These are phyloP conservation scores for Macrotis lagotis DNA, from an alignment of 2,113 vertebrate species.

Conservation along the genomic window DNA sequence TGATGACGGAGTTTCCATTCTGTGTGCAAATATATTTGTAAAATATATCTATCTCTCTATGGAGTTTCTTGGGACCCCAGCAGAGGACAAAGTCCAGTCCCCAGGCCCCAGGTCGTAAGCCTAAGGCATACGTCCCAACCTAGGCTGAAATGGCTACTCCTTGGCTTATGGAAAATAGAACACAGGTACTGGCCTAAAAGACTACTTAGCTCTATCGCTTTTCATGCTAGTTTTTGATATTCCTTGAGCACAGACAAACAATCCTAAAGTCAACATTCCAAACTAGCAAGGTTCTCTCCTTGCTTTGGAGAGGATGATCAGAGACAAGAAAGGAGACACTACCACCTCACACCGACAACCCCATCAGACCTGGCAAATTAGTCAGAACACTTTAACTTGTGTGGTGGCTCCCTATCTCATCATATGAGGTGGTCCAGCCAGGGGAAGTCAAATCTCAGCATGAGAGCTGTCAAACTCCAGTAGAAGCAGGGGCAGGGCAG, in stretches of 20 bases:
- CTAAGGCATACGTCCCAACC: too few relatives aligned
- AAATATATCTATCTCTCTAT: too few relatives aligned
- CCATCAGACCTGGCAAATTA: neutral
- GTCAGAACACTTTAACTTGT: neutral
- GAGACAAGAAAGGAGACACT: neutral
- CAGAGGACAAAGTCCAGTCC: too few relatives aligned
- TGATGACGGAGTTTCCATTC: neutral
- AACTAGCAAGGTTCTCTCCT: too few relatives aligned
- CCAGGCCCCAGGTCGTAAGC: too few relatives aligned
- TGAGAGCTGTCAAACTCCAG: neutral
- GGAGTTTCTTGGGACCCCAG: too few relatives aligned
- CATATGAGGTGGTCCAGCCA: neutral
- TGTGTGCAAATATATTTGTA: too few relatives aligned
- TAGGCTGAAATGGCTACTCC: too few relatives aligned
- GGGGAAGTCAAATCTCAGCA: neutral
- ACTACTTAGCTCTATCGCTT: neutral
- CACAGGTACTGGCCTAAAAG: too few relatives aligned
- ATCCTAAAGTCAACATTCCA: neutral
- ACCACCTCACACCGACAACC: too few relatives aligned
- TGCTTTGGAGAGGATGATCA: too few relatives aligned
- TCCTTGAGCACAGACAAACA: neutral
- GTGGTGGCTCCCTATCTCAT: neutral
- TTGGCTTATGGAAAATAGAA: too few relatives aligned
- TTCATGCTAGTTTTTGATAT: neutral
- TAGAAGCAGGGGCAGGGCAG: neutral